Base-by-base conservation (phyloP, 2,888 invertebrate species). In the Idaea aversata region DNA sequence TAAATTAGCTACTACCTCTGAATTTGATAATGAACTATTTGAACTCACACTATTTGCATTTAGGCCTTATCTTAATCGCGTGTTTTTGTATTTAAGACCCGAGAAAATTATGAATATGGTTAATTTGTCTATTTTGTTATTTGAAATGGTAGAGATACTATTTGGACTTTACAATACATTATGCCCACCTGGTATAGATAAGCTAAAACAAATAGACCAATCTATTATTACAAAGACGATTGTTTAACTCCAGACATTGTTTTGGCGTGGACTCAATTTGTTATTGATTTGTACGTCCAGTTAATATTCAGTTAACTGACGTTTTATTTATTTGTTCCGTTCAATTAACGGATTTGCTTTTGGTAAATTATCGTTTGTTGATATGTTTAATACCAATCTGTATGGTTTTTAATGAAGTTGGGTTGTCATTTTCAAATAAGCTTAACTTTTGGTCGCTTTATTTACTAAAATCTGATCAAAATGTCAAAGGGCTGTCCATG, bases 201-300 rank as follows among this genome's bases (percentile, higher is more conserved):
- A 38, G 6, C 38, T 6, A 38, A 47, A 47, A 47, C 47, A 47
- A 47, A 47, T 47, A 47, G 47, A 47, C 47, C 7, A 47, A 47
- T 47, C 47, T 47, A 47, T 47, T 47, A 47, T 47, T 47, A 47
- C 47, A 47, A 47, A 47, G 47, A 47, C 47, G 47, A 47, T 47
- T 47, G 47, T 47, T 47, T 47, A 47, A 47, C 47, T 64, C 61
- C 57, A 57, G 34, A 57, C 60, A 61, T 35, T 61, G 61, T 57
- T 61, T 57, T 25, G 36, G 63, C 63, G 13, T 61, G 61, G 47
- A 61, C 57, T 60, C 63, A 64, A 64, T 63, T 47, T 13, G 47
- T 13, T 47, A 47, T 47, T 47, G 47, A 47, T 47, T 47, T 47
- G 47, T 47, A 47, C 47, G 10, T 47, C 7, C 47, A 47, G 47